These are phyloP conservation scores for Anguilla japonica DNA, from an alignment of 2,113 vertebrate species.

Conservation along the genomic window DNA sequence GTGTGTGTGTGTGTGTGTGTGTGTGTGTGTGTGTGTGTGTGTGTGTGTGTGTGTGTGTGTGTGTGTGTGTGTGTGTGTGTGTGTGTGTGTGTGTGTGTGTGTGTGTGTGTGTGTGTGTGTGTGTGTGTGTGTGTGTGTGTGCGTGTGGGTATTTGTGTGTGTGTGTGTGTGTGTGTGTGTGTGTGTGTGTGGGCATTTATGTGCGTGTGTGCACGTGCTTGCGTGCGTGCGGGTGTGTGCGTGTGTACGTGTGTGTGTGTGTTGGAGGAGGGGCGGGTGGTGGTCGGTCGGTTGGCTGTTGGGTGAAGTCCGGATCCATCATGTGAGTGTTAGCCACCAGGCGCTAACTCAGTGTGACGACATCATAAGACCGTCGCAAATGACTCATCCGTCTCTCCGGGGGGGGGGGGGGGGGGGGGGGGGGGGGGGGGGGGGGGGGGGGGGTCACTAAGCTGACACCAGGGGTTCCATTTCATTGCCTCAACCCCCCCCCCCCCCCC, in stretches of 20 bases:
- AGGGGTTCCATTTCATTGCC: conserved; percentile 40
- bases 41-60: background rate
- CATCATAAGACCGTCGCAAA: conserved; percentile 73
- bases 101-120: conserved; percentile 26
- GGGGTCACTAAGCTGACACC: conserved; percentile 47
- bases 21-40: conserved; percentile 9
- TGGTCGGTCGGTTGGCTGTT: conserved; percentile 26
- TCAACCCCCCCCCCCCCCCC: background rate
- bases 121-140: conserved; percentile 36
- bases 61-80: conserved; percentile 25
- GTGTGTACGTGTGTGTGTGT: conserved; percentile 17
- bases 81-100: conserved; percentile 29
- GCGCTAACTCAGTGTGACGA: conserved; percentile 66
- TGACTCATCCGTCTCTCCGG: conserved; percentile 61
- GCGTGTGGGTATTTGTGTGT: fast-evolving
- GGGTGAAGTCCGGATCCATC: conserved; percentile 33
- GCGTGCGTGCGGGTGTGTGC: conserved; percentile 28
- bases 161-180: too few species aligned
- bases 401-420: conserved; percentile 45
- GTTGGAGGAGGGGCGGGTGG: conserved; percentile 28
- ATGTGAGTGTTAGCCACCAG: conserved; percentile 45
- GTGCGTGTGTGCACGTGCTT: background rate
- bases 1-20: conserved; percentile 25
- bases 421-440: conserved; percentile 28
- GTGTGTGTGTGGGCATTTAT: too few species aligned